Evolutionary conservation across 2,888 invertebrate species (phyloP).

Genomic region (Aspidiotus destructor): DNA sequence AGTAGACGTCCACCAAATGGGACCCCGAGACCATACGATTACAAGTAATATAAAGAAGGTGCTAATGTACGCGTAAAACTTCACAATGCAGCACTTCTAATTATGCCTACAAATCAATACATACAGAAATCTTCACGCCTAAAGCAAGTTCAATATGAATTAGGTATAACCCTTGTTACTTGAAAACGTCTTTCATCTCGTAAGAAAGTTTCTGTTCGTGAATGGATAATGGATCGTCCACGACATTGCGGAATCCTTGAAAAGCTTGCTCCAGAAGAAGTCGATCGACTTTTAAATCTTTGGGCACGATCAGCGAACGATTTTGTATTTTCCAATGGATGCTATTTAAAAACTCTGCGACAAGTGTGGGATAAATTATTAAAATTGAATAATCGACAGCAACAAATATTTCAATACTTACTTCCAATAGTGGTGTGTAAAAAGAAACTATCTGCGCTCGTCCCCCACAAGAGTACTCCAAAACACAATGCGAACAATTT

Average conservation of each 20-base stretch:
- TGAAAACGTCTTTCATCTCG: slow-evolving; percentile 16
- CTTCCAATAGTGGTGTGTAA: not conserved
- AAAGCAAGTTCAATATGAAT: too few species aligned
- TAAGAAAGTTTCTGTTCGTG: slow-evolving; percentile 7
- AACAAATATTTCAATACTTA: not conserved
- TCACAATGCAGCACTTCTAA: too few species aligned
- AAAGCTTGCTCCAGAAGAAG: slow-evolving; percentile 7
- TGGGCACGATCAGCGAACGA: not conserved
- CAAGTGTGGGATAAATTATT: not conserved
- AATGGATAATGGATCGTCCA: slow-evolving; percentile 18
- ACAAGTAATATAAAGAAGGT: too few species aligned
- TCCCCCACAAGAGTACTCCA: not conserved
- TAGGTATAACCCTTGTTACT: not conserved
- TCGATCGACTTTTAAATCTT: not conserved
- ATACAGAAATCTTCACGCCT: too few species aligned
- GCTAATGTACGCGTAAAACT: too few species aligned
- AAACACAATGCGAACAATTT: not conserved
- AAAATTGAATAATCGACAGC: not conserved
- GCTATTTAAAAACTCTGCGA: not conserved
- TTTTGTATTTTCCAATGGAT: not conserved
- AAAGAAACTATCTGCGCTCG: not conserved
- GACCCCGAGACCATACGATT: too few species aligned
- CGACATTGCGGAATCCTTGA: slow-evolving; percentile 12
- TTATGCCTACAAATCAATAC: too few species aligned
- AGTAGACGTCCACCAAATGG: too few species aligned